Conservation (phyloP, 2,113 vertebrate genomes). For the Phoxinus phoxinus region DNA sequence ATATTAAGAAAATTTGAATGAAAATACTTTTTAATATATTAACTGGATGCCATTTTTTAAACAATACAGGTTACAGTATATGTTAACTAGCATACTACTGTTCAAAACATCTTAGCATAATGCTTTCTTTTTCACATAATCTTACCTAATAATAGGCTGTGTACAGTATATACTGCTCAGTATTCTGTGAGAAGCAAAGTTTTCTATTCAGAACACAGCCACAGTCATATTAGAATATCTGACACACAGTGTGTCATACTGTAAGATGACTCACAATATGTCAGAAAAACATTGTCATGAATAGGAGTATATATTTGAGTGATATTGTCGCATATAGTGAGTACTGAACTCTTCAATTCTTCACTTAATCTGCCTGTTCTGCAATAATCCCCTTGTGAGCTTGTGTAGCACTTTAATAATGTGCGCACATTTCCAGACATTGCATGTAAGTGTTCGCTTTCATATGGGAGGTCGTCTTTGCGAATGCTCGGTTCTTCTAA, state of each 20-base stretch:
- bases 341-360: not conserved
- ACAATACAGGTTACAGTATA: too few species aligned
- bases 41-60: not conserved
- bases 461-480: conserved; percentile 28
- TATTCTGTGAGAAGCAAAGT: not conserved
- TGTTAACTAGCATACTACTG: too few species aligned
- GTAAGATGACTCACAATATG: not conserved
- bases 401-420: conserved; percentile 35
- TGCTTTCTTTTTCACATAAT: not conserved
- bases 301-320: not conserved
- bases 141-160: not conserved
- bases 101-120: not conserved
- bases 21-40: not conserved
- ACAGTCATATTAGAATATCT: not conserved
- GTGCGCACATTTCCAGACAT: conserved; percentile 46
- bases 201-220: not conserved
- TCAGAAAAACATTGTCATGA: not conserved
- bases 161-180: not conserved
- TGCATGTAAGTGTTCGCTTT: conserved; percentile 31
- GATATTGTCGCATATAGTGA: not conserved
- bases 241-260: not conserved
- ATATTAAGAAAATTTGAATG: not conserved
- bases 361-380: conserved; percentile 32
- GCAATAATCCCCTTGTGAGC: conserved; percentile 5
- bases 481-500: conserved; percentile 13